These are phyloP conservation scores for Pyrochroa serraticornis DNA, from an alignment of 2,888 invertebrate species.

Conservation along the genomic window DNA sequence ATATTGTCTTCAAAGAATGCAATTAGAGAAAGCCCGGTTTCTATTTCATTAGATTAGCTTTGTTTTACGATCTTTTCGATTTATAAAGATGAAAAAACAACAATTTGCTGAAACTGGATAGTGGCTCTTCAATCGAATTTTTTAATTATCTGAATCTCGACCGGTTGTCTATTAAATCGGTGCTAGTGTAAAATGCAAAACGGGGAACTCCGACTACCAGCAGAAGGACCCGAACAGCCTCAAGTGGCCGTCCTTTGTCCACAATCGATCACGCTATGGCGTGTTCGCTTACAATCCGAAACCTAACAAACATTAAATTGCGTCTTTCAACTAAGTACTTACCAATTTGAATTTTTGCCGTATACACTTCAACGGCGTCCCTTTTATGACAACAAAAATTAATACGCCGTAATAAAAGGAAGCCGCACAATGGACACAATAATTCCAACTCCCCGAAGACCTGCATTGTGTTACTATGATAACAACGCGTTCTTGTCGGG, in stretches of 20 bases:
- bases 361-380: slow-evolving; percentile 14
- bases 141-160: too few relatives aligned
- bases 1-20: too few relatives aligned
- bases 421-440: slow-evolving; percentile 16
- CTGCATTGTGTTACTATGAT: slow-evolving; percentile 3
- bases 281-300: slow-evolving; percentile 9
- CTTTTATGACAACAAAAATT: slow-evolving; percentile 9
- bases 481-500: not conserved
- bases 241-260: slow-evolving; percentile 16
- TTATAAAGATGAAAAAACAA: too few relatives aligned
- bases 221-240: slow-evolving; percentile 3
- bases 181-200: too few relatives aligned
- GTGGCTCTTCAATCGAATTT: too few relatives aligned
- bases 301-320: slow-evolving; percentile 11
- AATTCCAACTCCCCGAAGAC: slow-evolving; percentile 5
- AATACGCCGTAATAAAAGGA: slow-evolving; percentile 18
- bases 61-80: too few relatives aligned
- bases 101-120: too few relatives aligned
- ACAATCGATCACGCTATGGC: slow-evolving; percentile 14
- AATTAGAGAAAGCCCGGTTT: too few relatives aligned
- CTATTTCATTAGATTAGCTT: too few relatives aligned
- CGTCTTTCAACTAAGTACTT: slow-evolving; percentile 1
- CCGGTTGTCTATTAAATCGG: too few relatives aligned
- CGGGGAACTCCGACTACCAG: too few relatives aligned
- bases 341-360: slow-evolving; percentile 11